These are phyloP conservation scores for Blennius ocellaris DNA, from an alignment of 2,113 vertebrate species.

Conservation along the genomic window DNA sequence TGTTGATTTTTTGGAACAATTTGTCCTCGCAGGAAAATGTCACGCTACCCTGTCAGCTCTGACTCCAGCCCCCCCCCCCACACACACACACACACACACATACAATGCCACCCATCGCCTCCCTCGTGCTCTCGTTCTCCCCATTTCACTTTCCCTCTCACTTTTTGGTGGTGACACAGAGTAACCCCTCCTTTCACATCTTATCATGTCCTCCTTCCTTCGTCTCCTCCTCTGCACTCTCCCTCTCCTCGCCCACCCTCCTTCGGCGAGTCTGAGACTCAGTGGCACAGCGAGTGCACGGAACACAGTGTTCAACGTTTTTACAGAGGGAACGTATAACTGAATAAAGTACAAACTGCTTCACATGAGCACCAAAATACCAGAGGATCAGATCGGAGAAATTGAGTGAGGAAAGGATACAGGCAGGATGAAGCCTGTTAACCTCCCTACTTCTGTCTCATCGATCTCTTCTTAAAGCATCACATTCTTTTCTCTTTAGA, in stretches of 20 bases:
- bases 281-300: neutral
- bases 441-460: too few relatives aligned
- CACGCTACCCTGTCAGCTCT: slow-evolving; percentile 76
- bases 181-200: slow-evolving; percentile 53
- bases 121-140: slow-evolving; percentile 30
- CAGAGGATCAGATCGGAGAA: slow-evolving; percentile 1
- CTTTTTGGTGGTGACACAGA: slow-evolving; percentile 25
- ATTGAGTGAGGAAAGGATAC: neutral
- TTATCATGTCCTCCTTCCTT: slow-evolving; percentile 41
- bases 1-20: slow-evolving; percentile 76
- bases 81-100: too few relatives aligned
- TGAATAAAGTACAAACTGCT: slow-evolving; percentile 24
- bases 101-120: slow-evolving; percentile 26
- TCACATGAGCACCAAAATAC: slow-evolving; percentile 36
- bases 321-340: slow-evolving; percentile 38
- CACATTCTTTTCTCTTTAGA: neutral
- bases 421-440: too few relatives aligned
- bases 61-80: slow-evolving; percentile 31
- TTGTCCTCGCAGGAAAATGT: slow-evolving; percentile 79
- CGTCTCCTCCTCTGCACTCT: slow-evolving; percentile 22
- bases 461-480: neutral
- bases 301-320: slow-evolving; percentile 44
- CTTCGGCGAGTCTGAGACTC: slow-evolving; percentile 20
- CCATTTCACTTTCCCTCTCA: slow-evolving; percentile 34
- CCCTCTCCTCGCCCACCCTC: slow-evolving; percentile 2